Conservation (phyloP, 2,797 vertebrate species). For the Ambastaia sidthimunki region DNA sequence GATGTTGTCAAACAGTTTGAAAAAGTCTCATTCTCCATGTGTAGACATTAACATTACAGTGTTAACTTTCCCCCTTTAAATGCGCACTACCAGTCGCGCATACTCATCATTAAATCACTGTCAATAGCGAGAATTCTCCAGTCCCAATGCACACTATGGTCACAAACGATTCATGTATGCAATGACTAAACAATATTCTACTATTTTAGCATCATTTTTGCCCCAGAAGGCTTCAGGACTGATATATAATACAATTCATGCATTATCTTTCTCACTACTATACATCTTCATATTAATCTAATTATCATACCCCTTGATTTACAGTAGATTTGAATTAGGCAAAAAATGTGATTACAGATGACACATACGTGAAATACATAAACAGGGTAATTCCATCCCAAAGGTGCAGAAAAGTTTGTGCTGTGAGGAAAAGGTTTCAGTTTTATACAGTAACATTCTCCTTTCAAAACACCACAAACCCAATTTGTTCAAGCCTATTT, state of each 20-base stretch:
- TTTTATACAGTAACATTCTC: no score
- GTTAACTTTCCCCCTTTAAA: slow-evolving; percentile 2
- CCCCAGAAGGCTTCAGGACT: no score
- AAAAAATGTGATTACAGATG: no score
- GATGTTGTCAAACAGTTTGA: slow-evolving; percentile 48
- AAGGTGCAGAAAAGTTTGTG: background rate
- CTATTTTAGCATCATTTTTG: no score
- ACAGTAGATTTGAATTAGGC: no score
- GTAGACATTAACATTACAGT: slow-evolving; percentile 13
- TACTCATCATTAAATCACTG: slow-evolving; percentile 73
- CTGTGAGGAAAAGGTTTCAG: background rate
- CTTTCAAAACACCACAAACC: no score
- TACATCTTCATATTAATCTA: no score
- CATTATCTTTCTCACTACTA: no score
- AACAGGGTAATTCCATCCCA: background rate
- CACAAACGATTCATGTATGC: slow-evolving; percentile 63
- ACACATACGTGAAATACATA: background rate
- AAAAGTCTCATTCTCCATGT: slow-evolving; percentile 21
- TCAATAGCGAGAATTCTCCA: slow-evolving; percentile 64
- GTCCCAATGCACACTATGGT: slow-evolving; percentile 51
- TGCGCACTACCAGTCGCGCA: slow-evolving; percentile 40
- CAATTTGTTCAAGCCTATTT: no score
- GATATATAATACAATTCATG: no score
- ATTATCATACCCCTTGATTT: no score
- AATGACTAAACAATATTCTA: slow-evolving; percentile 39